Base-by-base conservation (phyloP, 1,140 invertebrate genomes). In the Hermetia illucens region DNA sequence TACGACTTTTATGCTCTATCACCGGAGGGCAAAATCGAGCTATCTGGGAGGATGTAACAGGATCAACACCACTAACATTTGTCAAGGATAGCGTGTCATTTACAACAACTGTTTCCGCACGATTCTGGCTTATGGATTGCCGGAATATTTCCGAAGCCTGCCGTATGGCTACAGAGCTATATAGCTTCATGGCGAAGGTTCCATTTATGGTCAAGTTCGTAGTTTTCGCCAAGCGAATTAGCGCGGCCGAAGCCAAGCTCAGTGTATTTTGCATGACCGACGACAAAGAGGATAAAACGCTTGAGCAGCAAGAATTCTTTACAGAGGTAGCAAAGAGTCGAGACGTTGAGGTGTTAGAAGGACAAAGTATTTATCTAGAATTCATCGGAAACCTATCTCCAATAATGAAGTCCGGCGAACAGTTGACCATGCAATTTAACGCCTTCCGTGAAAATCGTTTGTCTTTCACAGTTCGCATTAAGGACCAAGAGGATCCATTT, bases 41-140 rank as follows among this genome's bases (percentile, higher is more conserved):
- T 5, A 86, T 96, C 58, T 98, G 96, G 96, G 95, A 99, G 64
- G 95, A 99, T 60, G 94, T 98, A 5, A 99, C 95, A 5, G 93
- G 93, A 21, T 94, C 90, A 30, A 98, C 94, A 3, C 92, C 93
- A 2, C 68, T 98, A 24, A 92, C 91, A 1, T 96, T 98, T 61
- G 86, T 95, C 47, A 97, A 97, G 50, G 91, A 98, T 56, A 94
- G 89, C 55, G 92, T 98, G 1, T 96, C 92, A 12, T 99, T 99
- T 62, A 98, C 95, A 0, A 98, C 96, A 1, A 98, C 94, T 4
- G 94, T 98, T 1, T 98, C 95, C 2, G 96, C 95, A n/a, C 73
- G 93, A 51, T 99, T 98, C 66, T 98, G 95, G 93, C 65, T 99
- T 18, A 98, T 99, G 76, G 96, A 99, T 62, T 98, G 93, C 54